Evolutionary conservation across 2,888 invertebrate genomes (phyloP), one percentile per base, ranked within the genome.

Genomic region (Amaurobius ferox): DNA sequence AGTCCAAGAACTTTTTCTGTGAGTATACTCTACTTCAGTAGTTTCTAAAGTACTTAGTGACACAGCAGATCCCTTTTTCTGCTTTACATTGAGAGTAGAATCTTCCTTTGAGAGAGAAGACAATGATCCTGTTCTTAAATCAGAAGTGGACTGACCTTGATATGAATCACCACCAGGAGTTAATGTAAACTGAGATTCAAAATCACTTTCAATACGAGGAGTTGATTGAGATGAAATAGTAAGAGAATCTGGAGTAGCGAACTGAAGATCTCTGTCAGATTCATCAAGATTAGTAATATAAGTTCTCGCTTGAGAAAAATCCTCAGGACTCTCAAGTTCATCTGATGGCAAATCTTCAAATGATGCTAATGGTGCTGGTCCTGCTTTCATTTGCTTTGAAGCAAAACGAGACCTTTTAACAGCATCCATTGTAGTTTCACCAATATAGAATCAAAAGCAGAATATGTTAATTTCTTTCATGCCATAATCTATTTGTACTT

Each of bases 331-430:
- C 72, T 91, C 91, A 92, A 95, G 94, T 93, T 95, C 95, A 92
- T 96, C 96, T 29, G 89, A 89, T 23, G 90, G 90, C 73, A 94
- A 94, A 93, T 96, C 96, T 93, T 97, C 97, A 93, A 97, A 96
- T 90, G 97, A 97, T 91, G 97, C 97, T 92, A 97, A 95, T 91
- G 97, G 97, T 91, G 97, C 97, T 91, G 96, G 96, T 91, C 97
- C 97, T 93, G 96, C 95, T 92, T 96, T 95, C 81, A 90, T 89
- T 93, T 94, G 94, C 62, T 73, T 86, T n/a, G 89, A 89, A 28
- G 89, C 87, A 77, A 86, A 88, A 32, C 88, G 88, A 30, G 88
- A 88, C 86, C 88, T 88, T 77, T 74, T 88, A 3, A 83, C 62
- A 26, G 79, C 79, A 76, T 87, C 88, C 88, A 88, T 88, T 16